phyloP scores from a whole-genome alignment of 1,140 invertebrate genomes.

The Trypoxylus dichotomus region DNA sequence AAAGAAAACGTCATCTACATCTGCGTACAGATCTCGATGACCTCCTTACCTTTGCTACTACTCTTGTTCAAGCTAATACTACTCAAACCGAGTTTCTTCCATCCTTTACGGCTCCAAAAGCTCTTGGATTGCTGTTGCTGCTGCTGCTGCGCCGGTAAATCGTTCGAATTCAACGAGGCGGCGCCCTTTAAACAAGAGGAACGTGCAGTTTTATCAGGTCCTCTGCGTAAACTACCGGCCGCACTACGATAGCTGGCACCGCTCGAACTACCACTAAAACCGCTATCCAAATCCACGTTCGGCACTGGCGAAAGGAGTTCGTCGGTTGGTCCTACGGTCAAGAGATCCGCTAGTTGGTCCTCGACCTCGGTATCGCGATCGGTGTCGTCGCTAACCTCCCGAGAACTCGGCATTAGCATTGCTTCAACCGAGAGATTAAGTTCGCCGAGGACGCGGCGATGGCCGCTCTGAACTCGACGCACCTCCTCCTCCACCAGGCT shows the following conservation, averaged over 20 bases:
- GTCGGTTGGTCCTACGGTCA: slow-evolving; percentile 71
- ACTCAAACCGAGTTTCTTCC: slow-evolving; percentile 74
- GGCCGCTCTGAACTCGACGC: slow-evolving; percentile 72
- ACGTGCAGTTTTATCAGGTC: slow-evolving; percentile 32
- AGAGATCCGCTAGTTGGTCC: slow-evolving; percentile 66
- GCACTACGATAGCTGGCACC: slow-evolving; percentile 69
- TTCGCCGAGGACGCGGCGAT: slow-evolving; percentile 79
- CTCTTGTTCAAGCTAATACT: slow-evolving; percentile 65
- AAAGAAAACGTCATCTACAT: not conserved
- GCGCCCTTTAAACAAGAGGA: slow-evolving; percentile 29
- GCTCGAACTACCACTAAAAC: slow-evolving; percentile 78
- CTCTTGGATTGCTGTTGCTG: slow-evolving; percentile 38
- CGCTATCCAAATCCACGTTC: slow-evolving; percentile 73
- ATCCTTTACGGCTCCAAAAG: slow-evolving; percentile 72
- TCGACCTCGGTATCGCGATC: slow-evolving; percentile 57
- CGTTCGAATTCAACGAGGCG: slow-evolving; percentile 25
- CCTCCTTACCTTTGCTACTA: slow-evolving; percentile 55
- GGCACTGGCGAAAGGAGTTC: slow-evolving; percentile 68
- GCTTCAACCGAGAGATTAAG: slow-evolving; percentile 82
- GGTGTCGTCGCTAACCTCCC: slow-evolving; percentile 53
- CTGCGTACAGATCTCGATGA: not conserved
- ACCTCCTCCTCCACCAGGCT: slow-evolving; percentile 80
- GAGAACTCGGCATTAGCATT: slow-evolving; percentile 74
- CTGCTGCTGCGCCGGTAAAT: not conserved
- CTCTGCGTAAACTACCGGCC: slow-evolving; percentile 62